Evolutionary conservation across 2,797 vertebrate species (phyloP), one percentile per base, ranked within the genome.

Genomic region (Mus caroli): DNA sequence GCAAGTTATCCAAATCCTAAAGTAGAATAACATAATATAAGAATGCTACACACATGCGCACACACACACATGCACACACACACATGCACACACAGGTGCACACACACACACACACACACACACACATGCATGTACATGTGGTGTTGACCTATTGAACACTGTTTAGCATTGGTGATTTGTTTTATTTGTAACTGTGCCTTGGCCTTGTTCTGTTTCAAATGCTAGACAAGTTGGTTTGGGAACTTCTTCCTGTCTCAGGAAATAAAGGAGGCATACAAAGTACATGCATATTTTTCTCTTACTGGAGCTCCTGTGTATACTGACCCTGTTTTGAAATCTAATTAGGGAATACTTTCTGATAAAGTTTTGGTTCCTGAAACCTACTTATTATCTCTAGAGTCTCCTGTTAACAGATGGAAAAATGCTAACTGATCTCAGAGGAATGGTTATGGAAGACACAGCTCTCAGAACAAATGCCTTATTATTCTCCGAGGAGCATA

Each of bases 391-490:
- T 97, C 92, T 96, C 9, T 52, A 94, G 90, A 79, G 31, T 85
- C 69, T 92, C 60, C 6, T 64, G 84, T 37, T 94, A 46, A 94
- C 78, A 97, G 77, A 90, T 6, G 60, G 82, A 37, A 83, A 50
- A 43, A 93, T 54, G 71, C n/a, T 79, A 88, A 50, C 13, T 46
- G 69, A 73, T 52, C 64, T 94, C 91, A 93, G 43, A 86, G 84
- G 37, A 0, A 73, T 96, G 20, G 60, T 97, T 96, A 96, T 96
- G 96, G 94, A 96, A 95, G 97, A 97, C 10, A 62, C 11, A 54
- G 15, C 37, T 97, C 50, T 97, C 3, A 76, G 46, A 58, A 1
- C 31, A 52, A 79, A 34, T 86, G 58, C 54, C 92, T 95, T 92
- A 31, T 71, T 71, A 71, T 37, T 7, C n/a, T 94, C 12, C 79